Evolutionary conservation across 2,888 invertebrate genomes (phyloP).

Genomic region (Sicus ferrugineus): DNA sequence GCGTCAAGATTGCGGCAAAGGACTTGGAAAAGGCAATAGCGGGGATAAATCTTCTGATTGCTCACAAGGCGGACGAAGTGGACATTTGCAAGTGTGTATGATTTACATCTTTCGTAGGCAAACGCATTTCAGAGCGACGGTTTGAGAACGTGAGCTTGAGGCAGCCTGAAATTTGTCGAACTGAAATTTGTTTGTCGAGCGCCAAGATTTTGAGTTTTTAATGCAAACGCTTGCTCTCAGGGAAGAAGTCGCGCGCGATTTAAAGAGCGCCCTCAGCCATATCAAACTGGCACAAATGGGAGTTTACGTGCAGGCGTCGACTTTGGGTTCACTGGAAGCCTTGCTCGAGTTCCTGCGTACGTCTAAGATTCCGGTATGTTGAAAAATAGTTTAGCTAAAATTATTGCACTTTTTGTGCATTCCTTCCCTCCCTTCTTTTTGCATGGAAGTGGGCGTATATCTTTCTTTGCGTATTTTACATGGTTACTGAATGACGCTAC

Average conservation of each 20-base stretch:
- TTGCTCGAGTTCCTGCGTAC: constrained; percentile 89
- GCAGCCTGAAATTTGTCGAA: too few relatives aligned
- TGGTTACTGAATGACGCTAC: too few relatives aligned
- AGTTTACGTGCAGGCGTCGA: constrained; percentile 99
- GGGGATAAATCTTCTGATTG: constrained; percentile 90
- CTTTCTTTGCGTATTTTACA: too few relatives aligned
- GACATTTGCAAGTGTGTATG: constrained; percentile 75
- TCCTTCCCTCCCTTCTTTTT: too few relatives aligned
- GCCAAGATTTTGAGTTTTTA: too few relatives aligned
- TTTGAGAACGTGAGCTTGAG: too few relatives aligned
- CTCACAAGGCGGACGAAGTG: constrained; percentile 92
- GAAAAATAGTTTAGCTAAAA: not conserved
- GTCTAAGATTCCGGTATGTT: constrained; percentile 92
- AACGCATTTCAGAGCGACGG: not conserved
- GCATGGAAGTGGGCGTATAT: too few relatives aligned
- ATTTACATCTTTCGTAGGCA: too few relatives aligned
- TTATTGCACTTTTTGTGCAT: not conserved
- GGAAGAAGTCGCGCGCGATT: constrained; percentile 87
- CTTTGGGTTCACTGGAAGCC: constrained; percentile 98
- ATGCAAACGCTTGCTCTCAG: constrained; percentile 63
- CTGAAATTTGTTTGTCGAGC: too few relatives aligned
- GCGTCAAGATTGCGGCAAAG: constrained; percentile 98
- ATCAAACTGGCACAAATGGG: constrained; percentile 92
- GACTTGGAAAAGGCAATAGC: constrained; percentile 98
- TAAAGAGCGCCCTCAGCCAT: constrained; percentile 88